Base-by-base conservation (phyloP, 1,140 invertebrate species). In the Ceratosolen fusciceps region DNA sequence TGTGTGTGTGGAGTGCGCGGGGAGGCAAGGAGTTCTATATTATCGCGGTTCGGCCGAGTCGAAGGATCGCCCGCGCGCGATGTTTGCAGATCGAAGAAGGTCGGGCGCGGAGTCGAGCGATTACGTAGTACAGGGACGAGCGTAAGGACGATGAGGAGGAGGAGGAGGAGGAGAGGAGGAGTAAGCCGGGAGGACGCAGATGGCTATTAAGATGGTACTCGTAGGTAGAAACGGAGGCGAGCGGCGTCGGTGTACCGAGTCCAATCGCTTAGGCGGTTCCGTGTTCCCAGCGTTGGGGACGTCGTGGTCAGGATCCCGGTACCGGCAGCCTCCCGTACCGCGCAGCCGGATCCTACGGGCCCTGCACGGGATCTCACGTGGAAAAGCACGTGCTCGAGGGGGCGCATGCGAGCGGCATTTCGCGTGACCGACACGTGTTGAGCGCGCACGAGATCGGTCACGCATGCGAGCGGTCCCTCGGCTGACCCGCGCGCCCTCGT, bases 351-450 rank as follows among this genome's bases (percentile, higher is more conserved):
- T n/a, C n/a, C n/a, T n/a, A 62, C 19, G 60, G 31, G 19, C 9
- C 49, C 26, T 31, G 31, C 60, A 19, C 31, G 70, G 19, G 16
- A 29, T 29, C 37, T 65, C 39, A 19, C 39, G 67, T 70, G 39
- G 39, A 49, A 26, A 37, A 39, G n/a, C 67, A 43, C 67, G 67
- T 49, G 67, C 67, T 70, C 67, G 14, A 14, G 19, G 29, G 8
- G 24, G 70, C 49, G 43, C 70, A 72, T 72, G 70, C 68, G 68
- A 71, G 37, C 21, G n/a, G 37, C 29, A 37, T 37, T 65, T 65
- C 49, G 87, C 89, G 88, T 90, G 89, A 90, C 88, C 86, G 81
- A 82, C 83, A 84, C 81, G 83, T 88, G 86, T 87, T 89, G 84
- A 85, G 86, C 83, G 82, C 82, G n/a, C 70, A 82, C 87, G 87